A percentile compares a stretch with the other conserved stretches of the same genome.
Evolutionary conservation across 2,797 vertebrate genomes (phyloP).

Genomic region (Malurus leucopterus): DNA sequence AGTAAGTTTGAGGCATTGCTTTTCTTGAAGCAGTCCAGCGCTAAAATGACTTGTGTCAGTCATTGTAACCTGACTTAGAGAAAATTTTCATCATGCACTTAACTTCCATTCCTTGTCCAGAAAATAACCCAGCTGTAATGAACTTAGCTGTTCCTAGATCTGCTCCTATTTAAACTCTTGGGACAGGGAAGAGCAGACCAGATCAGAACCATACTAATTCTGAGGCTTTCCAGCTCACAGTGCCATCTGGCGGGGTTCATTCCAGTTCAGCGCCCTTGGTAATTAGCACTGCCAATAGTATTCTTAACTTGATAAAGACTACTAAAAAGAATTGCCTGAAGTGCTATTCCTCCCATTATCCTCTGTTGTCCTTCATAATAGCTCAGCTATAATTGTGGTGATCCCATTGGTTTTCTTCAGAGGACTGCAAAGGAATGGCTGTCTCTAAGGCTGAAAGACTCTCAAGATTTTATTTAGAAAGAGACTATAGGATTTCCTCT

Average conservation of each 20-base stretch:
- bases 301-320: conserved; percentile 4
- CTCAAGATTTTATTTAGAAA: background rate
- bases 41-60: background rate
- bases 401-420: background rate
- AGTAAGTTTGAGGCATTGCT: background rate
- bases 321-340: background rate
- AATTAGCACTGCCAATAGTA: conserved; percentile 5
- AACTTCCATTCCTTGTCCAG: background rate
- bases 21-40: background rate
- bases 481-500: background rate
- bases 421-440: background rate
- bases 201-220: conserved; percentile 52
- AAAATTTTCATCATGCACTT: background rate
- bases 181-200: background rate
- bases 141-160: conserved; percentile 33
- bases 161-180: conserved; percentile 43
- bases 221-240: conserved; percentile 40
- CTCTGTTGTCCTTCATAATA: background rate
- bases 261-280: conserved; percentile 43
- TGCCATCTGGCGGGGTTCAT: conserved; percentile 60
- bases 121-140: conserved; percentile 35
- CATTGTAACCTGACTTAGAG: background rate
- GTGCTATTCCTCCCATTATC: background rate
- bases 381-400: background rate
- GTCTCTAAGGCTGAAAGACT: background rate